Conservation (phyloP, 2,888 invertebrate species). For the Harpalus rufipes region DNA sequence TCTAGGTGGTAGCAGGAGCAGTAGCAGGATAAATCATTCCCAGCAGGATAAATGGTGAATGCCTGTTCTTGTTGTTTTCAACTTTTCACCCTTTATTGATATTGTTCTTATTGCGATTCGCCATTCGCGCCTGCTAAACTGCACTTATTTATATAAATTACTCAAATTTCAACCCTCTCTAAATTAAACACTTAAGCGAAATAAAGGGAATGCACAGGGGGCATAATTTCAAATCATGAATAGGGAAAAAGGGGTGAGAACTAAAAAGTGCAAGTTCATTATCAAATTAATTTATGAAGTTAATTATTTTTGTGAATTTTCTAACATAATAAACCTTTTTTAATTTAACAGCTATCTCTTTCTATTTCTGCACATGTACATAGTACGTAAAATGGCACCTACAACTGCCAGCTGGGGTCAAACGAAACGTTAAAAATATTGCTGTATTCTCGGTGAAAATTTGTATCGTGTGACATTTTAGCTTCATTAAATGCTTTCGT, state of each 20-base stretch:
- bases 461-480: no score
- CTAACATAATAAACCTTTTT: no score
- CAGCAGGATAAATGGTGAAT: constrained; percentile 55
- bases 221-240: not conserved
- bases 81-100: constrained; percentile 59
- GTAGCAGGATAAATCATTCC: constrained; percentile 63
- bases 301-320: no score
- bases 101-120: constrained; percentile 54
- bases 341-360: no score
- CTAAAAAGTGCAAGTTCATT: not conserved
- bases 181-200: constrained; percentile 10
- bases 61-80: constrained; percentile 50
- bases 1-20: constrained; percentile 56
- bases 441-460: no score
- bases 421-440: no score
- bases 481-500: no score
- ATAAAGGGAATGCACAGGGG: not conserved
- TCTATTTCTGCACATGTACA: no score
- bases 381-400: no score
- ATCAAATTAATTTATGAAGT: not conserved
- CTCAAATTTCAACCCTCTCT: not conserved
- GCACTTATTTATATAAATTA: constrained; percentile 42
- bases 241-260: not conserved
- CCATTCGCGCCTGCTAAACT: not conserved
- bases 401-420: no score